Conservation (phyloP, 2,888 invertebrate species). For the Plagodis pulveraria region DNA sequence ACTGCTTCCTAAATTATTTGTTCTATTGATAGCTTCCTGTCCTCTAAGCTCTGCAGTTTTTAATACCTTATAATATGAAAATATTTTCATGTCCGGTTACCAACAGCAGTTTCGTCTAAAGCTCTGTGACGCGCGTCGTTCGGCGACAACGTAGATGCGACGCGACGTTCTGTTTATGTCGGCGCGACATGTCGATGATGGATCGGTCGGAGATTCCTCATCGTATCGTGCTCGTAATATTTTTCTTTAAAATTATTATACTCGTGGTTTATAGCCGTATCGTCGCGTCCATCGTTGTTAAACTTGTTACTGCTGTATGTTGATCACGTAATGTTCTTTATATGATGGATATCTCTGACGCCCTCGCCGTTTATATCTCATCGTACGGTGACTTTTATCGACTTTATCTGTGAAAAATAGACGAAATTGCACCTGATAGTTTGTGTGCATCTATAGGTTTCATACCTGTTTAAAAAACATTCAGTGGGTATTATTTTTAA, state of each 20-base stretch:
- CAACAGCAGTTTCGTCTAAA: constrained; percentile 43
- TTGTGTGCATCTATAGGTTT: no score
- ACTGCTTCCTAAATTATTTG: no score
- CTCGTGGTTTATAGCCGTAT: constrained; percentile 25
- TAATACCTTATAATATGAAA: neutral
- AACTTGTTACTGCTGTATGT: constrained; percentile 28
- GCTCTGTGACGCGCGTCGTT: constrained; percentile 62
- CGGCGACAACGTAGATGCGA: constrained; percentile 18
- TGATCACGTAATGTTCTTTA: constrained; percentile 34
- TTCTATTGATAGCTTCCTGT: no score
- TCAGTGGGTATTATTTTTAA: no score
- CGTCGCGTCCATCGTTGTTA: constrained; percentile 30
- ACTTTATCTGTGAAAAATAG: neutral
- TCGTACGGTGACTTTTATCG: constrained; percentile 10
- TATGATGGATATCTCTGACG: constrained; percentile 23
- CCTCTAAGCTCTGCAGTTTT: no score
- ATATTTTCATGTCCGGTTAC: constrained; percentile 5
- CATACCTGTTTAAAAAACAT: no score
- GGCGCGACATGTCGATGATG: neutral
- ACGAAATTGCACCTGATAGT: no score
- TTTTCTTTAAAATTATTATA: constrained; percentile 31
- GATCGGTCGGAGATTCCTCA: constrained; percentile 21
- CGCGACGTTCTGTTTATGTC: constrained; percentile 53
- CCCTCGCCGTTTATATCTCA: constrained; percentile 11
- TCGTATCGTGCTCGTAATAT: constrained; percentile 30